Evolutionary conservation across 23 tunicate species (phyloP), one percentile per base, ranked within the genome.

Genomic region (Corella eumyota): DNA sequence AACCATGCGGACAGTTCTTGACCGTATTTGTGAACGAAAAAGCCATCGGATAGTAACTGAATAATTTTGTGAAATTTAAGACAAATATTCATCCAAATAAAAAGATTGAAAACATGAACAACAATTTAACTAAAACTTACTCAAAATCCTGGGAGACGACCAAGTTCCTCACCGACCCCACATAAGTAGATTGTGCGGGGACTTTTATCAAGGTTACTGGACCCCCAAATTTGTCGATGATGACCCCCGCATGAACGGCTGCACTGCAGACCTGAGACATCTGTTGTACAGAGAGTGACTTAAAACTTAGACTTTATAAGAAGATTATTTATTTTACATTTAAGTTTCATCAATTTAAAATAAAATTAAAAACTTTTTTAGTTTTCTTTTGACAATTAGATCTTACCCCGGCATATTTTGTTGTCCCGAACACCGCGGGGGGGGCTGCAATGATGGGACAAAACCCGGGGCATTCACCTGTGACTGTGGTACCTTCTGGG

Each of bases 191-290:
- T 40, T 81, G 84, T 7, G 69, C 74, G 13, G 64, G 69, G 28
- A 64, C 56, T 32, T 64, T 48, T 4, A 64, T 61, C 27, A 75
- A 5, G 21, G 98, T 90, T 7, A 90, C 98, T 22, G 79, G 82
- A 36, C 98, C 98, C 45, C 98, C 98, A 7, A 70, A 36, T 11
- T 58, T 47, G 21, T 75, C 84, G 50, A 66, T 56, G 31, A 86
- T 54, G 20, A 73, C 81, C 22, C 95, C 95, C 17, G 77, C 77
- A 58, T 90, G 98, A 5, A 90, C 75, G 20, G 98, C 98, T 24
- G 98, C 84, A 36, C 36, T 75, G 56, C 98, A 90, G 32, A 90
- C 53, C 70, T 81, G 75, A 30, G 91, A 90, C 28, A 30, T 73
- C 96, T 88, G 63, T 52, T 33, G 17, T 7, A 11, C 40, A 11